Conservation (phyloP, 2,888 invertebrate species). For the Hyppa rectilinea region DNA sequence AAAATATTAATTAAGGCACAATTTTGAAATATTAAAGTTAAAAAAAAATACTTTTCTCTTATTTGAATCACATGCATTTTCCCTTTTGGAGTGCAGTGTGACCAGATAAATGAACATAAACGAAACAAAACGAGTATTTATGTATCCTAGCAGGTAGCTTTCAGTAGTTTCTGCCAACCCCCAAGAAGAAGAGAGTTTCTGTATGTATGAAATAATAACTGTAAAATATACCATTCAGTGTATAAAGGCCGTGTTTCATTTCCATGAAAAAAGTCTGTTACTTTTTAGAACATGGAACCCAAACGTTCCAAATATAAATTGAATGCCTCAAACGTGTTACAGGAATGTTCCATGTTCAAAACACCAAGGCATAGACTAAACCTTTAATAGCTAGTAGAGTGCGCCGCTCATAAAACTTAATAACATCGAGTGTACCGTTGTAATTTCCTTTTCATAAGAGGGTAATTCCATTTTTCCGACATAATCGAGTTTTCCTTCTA, state of each 20-base stretch:
- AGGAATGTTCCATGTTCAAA: constrained; percentile 20
- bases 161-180: too few species aligned
- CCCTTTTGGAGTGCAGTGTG: too few species aligned
- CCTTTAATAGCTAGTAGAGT: constrained; percentile 31
- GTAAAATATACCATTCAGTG: not conserved
- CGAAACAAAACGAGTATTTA: too few species aligned
- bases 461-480: constrained; percentile 62
- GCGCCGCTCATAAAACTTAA: constrained; percentile 56
- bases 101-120: too few species aligned
- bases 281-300: not conserved
- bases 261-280: not conserved
- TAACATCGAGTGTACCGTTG: constrained; percentile 46
- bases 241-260: not conserved
- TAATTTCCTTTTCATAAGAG: constrained; percentile 59
- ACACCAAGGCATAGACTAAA: constrained; percentile 32
- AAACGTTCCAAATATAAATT: constrained; percentile 1
- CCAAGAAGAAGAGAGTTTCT: too few species aligned
- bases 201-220: not conserved
- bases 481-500: constrained; percentile 57
- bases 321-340: not conserved
- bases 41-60: too few species aligned
- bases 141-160: too few species aligned
- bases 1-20: too few species aligned
- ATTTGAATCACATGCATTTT: too few species aligned
- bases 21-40: too few species aligned